These are phyloP conservation scores for Malacoctenus gilli DNA, from an alignment of 2,797 vertebrate species.

Conservation along the genomic window DNA sequence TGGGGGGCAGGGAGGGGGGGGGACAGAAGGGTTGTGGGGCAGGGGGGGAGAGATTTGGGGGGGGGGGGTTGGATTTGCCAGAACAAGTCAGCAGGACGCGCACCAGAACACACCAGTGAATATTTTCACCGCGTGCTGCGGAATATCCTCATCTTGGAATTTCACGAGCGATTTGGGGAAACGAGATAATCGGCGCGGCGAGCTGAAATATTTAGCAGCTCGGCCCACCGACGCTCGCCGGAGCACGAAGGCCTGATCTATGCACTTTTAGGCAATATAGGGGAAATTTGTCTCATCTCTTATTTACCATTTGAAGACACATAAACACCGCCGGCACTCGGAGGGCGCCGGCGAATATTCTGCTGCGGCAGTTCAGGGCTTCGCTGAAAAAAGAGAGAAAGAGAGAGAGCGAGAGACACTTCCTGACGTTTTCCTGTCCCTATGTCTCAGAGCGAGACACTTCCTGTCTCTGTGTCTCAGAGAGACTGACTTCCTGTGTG, in stretches of 20 bases:
- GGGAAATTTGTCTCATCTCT: not conserved
- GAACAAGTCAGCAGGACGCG: conserved; percentile 28
- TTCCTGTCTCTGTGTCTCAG: too few species aligned
- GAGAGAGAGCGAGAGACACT: too few species aligned
- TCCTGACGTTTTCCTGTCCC: too few species aligned
- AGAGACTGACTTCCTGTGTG: too few species aligned
- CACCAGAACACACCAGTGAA: conserved; percentile 1
- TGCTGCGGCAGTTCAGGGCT: too few species aligned
- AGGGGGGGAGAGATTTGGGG: too few species aligned
- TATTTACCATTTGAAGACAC: not conserved
- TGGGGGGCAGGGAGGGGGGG: conserved; percentile 11
- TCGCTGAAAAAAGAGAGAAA: too few species aligned
- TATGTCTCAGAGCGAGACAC: too few species aligned
- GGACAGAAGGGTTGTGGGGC: too few species aligned
- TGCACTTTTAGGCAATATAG: not conserved
- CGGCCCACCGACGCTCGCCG: not conserved
- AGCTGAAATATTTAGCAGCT: conserved; percentile 8
- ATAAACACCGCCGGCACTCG: too few species aligned
- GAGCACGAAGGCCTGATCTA: not conserved
- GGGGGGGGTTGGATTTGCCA: conserved; percentile 33
- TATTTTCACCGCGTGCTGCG: not conserved
- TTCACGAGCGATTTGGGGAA: conserved; percentile 10
- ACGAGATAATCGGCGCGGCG: not conserved
- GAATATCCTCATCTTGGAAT: conserved; percentile 10
- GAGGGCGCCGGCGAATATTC: too few species aligned